phyloP scores from a whole-genome alignment of 2,797 vertebrate genomes.

The Pteronotus mesoamericanus region DNA sequence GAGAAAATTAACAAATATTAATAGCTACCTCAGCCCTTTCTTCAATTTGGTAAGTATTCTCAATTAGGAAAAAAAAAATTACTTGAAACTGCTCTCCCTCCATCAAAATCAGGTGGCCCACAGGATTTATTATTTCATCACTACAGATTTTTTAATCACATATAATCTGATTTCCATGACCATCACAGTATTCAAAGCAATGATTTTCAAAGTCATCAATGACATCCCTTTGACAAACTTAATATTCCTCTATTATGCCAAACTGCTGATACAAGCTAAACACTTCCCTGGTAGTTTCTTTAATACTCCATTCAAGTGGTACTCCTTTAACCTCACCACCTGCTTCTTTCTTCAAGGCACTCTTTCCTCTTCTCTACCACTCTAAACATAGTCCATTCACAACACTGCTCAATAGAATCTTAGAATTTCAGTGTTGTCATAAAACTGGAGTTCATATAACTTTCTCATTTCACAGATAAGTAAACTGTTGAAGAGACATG shows the following conservation, averaged over 20 bases:
- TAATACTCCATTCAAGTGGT: not conserved
- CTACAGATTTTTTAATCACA: not conserved
- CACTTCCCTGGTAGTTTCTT: not conserved
- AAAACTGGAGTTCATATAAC: not conserved
- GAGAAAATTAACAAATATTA: constrained; percentile 24
- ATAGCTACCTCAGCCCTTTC: not conserved
- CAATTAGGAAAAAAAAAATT: not conserved
- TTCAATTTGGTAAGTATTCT: not conserved
- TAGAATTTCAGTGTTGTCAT: not conserved
- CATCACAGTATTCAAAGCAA: not conserved
- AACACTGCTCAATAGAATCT: not conserved
- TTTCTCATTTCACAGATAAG: not conserved
- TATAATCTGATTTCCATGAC: not conserved
- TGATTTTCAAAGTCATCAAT: not conserved
- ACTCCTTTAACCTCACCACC: not conserved
- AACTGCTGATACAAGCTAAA: not conserved
- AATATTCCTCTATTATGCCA: not conserved
- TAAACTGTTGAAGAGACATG: not conserved
- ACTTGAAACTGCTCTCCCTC: not conserved
- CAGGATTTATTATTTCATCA: not conserved
- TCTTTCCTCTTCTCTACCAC: not conserved
- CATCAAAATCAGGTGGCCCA: not conserved
- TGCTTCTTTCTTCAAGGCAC: not conserved
- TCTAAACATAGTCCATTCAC: not conserved
- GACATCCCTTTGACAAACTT: not conserved